phyloP scores from a whole-genome alignment of 1,140 invertebrate species.

The Pararge aegeria region DNA sequence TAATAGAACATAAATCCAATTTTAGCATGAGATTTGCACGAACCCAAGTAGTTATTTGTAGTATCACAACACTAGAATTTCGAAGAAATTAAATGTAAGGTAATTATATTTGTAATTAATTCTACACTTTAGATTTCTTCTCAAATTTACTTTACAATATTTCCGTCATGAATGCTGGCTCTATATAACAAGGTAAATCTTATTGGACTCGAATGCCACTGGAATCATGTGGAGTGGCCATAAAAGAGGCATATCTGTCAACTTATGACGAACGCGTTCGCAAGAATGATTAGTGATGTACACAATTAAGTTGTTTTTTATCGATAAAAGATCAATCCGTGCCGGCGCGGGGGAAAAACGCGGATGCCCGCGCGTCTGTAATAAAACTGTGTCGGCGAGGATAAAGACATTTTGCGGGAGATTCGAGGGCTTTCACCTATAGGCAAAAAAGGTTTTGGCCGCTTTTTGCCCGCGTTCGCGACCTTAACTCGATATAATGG shows the following conservation, averaged over 20 bases:
- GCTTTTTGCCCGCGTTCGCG: conserved; percentile 16
- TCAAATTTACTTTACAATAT: too few species aligned
- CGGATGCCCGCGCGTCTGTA: conserved; percentile 36
- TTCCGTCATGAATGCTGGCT: too few species aligned
- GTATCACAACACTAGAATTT: too few species aligned
- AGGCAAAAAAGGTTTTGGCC: conserved; percentile 41
- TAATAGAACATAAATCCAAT: too few species aligned
- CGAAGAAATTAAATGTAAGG: too few species aligned
- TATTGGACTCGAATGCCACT: too few species aligned
- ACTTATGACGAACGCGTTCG: conserved; percentile 13
- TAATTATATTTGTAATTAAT: too few species aligned
- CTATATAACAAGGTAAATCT: too few species aligned
- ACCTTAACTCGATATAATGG: conserved; percentile 9
- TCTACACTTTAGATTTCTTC: too few species aligned
- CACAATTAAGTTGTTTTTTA: conserved; percentile 33
- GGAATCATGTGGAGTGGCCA: too few species aligned
- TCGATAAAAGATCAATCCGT: conserved; percentile 40
- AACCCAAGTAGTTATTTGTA: too few species aligned
- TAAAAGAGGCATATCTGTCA: conserved; percentile 7
- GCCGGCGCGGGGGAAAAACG: conserved; percentile 25
- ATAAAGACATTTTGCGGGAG: conserved; percentile 61
- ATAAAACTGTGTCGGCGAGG: conserved; percentile 55
- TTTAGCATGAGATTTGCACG: too few species aligned
- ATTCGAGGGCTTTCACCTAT: conserved; percentile 54
- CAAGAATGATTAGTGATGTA: conserved; percentile 36